phyloP scores from a whole-genome alignment of 2,797 vertebrate species.

The Propithecus perrieri region DNA sequence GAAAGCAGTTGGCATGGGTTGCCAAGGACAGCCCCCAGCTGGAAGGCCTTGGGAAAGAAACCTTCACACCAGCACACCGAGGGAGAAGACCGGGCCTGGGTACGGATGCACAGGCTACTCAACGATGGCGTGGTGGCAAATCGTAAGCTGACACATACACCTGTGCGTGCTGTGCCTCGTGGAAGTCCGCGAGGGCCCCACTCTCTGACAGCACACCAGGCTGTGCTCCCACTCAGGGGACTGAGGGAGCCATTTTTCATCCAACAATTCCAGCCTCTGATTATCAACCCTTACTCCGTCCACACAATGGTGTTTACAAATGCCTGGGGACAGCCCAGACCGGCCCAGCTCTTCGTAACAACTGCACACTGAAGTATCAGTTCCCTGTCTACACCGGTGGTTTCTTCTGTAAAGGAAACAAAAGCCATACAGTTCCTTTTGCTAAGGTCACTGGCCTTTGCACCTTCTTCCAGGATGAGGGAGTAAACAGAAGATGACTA shows the following conservation, averaged over 20 bases:
- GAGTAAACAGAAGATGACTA: constrained; percentile 47
- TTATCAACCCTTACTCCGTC: background rate
- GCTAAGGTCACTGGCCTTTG: background rate
- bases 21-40: too few species aligned
- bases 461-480: constrained; percentile 38
- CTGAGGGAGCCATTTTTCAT: background rate
- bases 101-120: background rate
- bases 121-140: background rate
- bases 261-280: background rate
- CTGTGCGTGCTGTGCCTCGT: rapidly evolving
- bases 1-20: background rate
- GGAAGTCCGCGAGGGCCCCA: rapidly evolving
- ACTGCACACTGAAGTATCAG: background rate
- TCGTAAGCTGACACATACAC: background rate
- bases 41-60: background rate
- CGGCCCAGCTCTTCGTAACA: background rate
- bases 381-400: background rate
- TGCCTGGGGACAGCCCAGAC: background rate
- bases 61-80: background rate
- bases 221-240: rapidly evolving
- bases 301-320: background rate
- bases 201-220: rapidly evolving
- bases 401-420: constrained; percentile 1
- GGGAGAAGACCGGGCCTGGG: background rate
- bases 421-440: background rate